Evolutionary conservation across 2,888 invertebrate species (phyloP).

Genomic region (Dolomedes plantarius): DNA sequence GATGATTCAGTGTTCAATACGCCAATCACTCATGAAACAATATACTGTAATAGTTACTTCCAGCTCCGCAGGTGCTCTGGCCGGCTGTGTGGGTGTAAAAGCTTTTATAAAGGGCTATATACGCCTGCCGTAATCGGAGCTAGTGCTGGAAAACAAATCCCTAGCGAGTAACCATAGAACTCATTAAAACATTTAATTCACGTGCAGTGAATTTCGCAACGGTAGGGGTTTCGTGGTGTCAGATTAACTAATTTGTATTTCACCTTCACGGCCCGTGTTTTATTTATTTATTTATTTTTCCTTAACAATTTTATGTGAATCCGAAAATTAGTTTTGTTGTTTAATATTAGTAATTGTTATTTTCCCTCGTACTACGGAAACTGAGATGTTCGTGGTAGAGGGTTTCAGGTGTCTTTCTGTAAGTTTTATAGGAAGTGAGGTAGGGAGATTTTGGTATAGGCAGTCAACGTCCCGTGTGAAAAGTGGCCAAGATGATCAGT

Average conservation of each 20-base stretch:
- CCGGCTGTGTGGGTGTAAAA: neutral
- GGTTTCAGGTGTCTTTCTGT: too few relatives aligned
- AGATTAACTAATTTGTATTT: neutral
- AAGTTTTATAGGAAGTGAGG: too few relatives aligned
- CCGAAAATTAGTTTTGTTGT: too few relatives aligned
- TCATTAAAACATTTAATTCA: neutral
- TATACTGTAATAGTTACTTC: conserved; percentile 20
- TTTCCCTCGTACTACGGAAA: too few relatives aligned
- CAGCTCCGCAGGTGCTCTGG: conserved; percentile 47
- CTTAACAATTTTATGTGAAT: too few relatives aligned
- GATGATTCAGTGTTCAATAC: conserved; percentile 5
- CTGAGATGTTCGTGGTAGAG: too few relatives aligned
- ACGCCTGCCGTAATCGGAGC: neutral
- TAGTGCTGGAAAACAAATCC: neutral
- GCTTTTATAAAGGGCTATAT: neutral
- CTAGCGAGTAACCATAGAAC: neutral
- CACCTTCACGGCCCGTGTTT: neutral
- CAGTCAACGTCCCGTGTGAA: too few relatives aligned
- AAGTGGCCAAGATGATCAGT: too few relatives aligned
- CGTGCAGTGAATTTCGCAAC: neutral
- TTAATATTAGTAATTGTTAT: too few relatives aligned
- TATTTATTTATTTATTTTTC: too few relatives aligned
- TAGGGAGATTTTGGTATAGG: too few relatives aligned
- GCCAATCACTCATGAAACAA: conserved; percentile 42
- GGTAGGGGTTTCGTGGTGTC: neutral